Conservation (phyloP, 2,888 invertebrate genomes). For the Cyclophora albipunctata region DNA sequence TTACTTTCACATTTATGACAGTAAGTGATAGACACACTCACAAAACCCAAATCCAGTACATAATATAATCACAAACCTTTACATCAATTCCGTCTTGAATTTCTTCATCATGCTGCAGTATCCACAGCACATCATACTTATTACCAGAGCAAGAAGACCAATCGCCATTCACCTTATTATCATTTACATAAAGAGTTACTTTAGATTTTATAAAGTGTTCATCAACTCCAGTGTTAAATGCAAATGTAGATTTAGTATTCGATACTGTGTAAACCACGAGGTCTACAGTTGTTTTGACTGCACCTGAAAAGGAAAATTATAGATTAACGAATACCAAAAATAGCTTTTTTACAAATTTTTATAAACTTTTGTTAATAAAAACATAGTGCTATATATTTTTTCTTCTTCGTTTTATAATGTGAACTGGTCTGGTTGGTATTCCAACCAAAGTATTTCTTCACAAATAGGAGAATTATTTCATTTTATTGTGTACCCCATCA, state of each 20-base stretch:
- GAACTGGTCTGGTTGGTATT: too few species aligned
- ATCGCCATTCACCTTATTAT: constrained; percentile 33
- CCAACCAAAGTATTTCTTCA: too few species aligned
- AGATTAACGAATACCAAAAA: not conserved
- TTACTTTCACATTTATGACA: too few species aligned
- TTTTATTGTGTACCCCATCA: too few species aligned
- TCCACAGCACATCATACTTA: constrained; percentile 67
- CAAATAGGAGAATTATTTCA: too few species aligned
- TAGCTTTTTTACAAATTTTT: too few species aligned
- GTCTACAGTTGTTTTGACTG: constrained; percentile 55
- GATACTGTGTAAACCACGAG: constrained; percentile 51
- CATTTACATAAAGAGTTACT: constrained; percentile 39
- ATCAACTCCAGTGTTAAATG: constrained; percentile 55
- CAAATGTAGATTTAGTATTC: constrained; percentile 43
- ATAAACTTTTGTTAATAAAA: too few species aligned
- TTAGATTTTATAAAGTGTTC: constrained; percentile 34
- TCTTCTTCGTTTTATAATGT: too few species aligned
- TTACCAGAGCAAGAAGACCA: constrained; percentile 62
- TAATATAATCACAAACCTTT: constrained; percentile 31
- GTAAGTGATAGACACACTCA: too few species aligned
- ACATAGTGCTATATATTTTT: too few species aligned
- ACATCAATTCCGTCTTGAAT: constrained; percentile 36
- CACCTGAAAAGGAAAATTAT: constrained; percentile 35
- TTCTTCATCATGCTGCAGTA: constrained; percentile 37
- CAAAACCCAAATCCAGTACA: too few species aligned